Base-by-base conservation (phyloP, 2,888 invertebrate genomes). In the Nomada ferruginata region DNA sequence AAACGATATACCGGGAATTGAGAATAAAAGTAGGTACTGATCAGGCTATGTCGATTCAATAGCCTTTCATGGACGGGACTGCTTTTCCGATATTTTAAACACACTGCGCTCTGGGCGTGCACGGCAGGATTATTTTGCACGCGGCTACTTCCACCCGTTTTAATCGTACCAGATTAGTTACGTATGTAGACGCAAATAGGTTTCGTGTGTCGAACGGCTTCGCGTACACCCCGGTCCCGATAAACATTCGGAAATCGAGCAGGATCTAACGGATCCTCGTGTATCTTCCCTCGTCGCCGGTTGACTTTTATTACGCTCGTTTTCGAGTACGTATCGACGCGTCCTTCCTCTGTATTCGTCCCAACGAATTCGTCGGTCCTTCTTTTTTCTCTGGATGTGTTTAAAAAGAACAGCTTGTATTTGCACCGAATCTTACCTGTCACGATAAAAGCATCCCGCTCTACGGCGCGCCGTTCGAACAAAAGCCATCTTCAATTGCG, bases 31-130 rank as follows among this genome's bases (percentile, higher is more conserved):
- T 87, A 87, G 85, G 87, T 83, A 82, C 73, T 79, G 89, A 90
- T 88, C 87, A 87, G 85, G 71, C 73, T 79, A 73, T 71, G 18
- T 73, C 85, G 85, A 90, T 90, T 87, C 85, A 87, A 89, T 86
- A 81, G 76, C 83, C 65, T 13, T 72, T 81, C 73, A 77, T 75
- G 70, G 73, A 47, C 69, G 82, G 82, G 84, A 87, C 86, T 79
- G 83, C 77, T 85, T 89, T 87, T 83, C 83, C 88, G 83, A 89
- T 91, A 91, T 89, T 70, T 89, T 90, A 90, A 90, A 91, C 89
- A 86, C 76, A 60, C 55, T 69, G 36, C 36, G 36, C 50, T 29
- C 50, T 29, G 65, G 47, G 20, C 52, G 29, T 26, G 7, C 59
- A 20, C 44, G 57, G 52, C 61, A 57, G 13, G 61, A 73, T 79